Base-by-base conservation (phyloP, 2,797 vertebrate species). In the Ctenopoma multispine region DNA sequence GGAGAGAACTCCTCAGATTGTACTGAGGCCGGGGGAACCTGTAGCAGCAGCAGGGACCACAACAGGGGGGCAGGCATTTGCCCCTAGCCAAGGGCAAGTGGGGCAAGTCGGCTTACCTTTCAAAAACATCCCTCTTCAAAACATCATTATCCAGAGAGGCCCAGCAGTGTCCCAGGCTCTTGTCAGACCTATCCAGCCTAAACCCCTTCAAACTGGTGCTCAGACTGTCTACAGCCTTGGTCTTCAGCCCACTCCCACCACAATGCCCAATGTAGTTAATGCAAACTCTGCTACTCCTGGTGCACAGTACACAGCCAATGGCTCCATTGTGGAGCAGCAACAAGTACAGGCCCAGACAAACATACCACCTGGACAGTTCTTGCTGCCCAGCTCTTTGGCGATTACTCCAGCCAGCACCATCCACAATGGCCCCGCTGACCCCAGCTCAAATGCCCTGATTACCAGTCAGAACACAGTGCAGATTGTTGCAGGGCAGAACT, bases 121-220 rank as follows among this genome's bases (percentile, higher is more conserved):
- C 87, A 99, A 96, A 90, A 98, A 97, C 7, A 95, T 99, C 87
- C 97, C 97, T 55, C 95, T 99, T 77, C 97, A 99, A 88, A 99
- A 99, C 85, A 97, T 99, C 88, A 99, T 99, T 79, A 97, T 99
- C 83, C 98, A 99, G 72, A 96, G 97, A 89, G 96, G 97, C 71
- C 96, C 96, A 15, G 94, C 96, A 47, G 96, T 91, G 49, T 78
- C 96, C 80, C 98, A 97, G 93, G 94, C 96, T 57, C 80, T 95
- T n/a, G 89, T 95, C 18, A 94, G 95, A 94, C 93, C 97, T 80
- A 99, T 99, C 88, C 98, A 99, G 91, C 98, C 98, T 76, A 99
- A 99, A 92, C 96, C 97, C 77, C 77, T 97, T 75, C 96, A 97
- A 72, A 91, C 95, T 72, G 96, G 96, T 60, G 93, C 96, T 86